Evolutionary conservation across 2,888 invertebrate genomes (phyloP), one percentile per base, ranked within the genome.

Genomic region (Cloeon dipterum): DNA sequence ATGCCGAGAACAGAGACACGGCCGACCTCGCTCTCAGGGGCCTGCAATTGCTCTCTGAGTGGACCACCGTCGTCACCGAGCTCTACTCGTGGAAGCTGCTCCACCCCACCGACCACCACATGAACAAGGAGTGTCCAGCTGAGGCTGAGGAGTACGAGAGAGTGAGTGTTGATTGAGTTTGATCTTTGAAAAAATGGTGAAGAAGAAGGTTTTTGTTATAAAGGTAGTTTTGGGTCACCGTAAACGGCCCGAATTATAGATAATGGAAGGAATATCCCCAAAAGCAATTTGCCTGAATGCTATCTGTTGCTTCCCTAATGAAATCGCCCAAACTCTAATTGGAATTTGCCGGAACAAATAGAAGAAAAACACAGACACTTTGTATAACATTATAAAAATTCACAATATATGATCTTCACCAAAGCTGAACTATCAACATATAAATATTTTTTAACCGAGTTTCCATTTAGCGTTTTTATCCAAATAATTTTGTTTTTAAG

Each of bases 121-220:
- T 82, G 57, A 96, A 93, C 55, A 74, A 85, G 43, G 74, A 86
- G 46, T 98, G 96, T 49, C 94, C 94, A 0, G 72, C 75, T 7
- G 89, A 91, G 53, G 94, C 96, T 3, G 96, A 98, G 59, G 94
- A 94, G 58, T 98, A 98, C 52, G 98, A 98, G 61, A 63, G 93
- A 56, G 85, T 81, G 45, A 54, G 55, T 46, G 33, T 18, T 3
- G 4, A n/a, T n/a, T n/a, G n/a, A n/a, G n/a, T n/a, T n/a, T n/a
- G n/a, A n/a, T n/a, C n/a, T n/a, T n/a, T n/a, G n/a, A n/a, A n/a
- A n/a, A n/a, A n/a, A n/a, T n/a, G n/a, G n/a, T n/a, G n/a, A n/a
- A n/a, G n/a, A n/a, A n/a, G n/a, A n/a, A n/a, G n/a, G n/a, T n/a
- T n/a, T n/a, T n/a, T n/a, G n/a, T n/a, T n/a, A n/a, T n/a, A n/a